These are phyloP conservation scores for Eunapius fragilis DNA, from an alignment of 37 sponge, comb jelly and placozoan genomes.

Conservation along the genomic window DNA sequence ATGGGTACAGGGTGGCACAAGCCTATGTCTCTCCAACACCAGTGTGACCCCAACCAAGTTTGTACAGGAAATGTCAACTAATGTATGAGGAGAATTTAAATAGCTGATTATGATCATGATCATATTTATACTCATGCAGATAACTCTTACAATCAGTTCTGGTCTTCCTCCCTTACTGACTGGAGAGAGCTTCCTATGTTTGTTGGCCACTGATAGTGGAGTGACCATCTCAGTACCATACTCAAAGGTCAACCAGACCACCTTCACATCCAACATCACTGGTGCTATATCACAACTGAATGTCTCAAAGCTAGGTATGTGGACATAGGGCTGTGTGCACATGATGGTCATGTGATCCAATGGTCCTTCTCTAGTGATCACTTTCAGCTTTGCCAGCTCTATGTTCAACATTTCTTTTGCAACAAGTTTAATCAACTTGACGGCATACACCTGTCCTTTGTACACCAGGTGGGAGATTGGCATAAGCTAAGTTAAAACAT, in stretches of 20 bases:
- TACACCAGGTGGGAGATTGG: slow-evolving; percentile 1
- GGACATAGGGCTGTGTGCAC: neutral
- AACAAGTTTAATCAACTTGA: slow-evolving; percentile 31
- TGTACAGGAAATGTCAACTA: slow-evolving; percentile 7
- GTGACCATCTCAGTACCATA: no score
- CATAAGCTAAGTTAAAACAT: no score
- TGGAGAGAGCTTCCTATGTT: slow-evolving; percentile 36
- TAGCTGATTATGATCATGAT: neutral
- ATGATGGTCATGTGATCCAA: neutral
- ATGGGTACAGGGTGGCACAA: slow-evolving; percentile 28
- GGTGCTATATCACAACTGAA: no score
- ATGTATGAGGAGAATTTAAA: slow-evolving; percentile 2
- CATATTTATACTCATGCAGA: slow-evolving; percentile 7
- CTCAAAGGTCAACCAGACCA: no score
- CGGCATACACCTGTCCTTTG: slow-evolving; percentile 19
- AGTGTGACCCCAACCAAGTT: slow-evolving; percentile 34
- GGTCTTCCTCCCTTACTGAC: slow-evolving; percentile 30
- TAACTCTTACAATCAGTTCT: slow-evolving; percentile 12
- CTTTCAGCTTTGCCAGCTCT: slow-evolving; percentile 45
- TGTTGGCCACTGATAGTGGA: no score
- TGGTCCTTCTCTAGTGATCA: slow-evolving; percentile 7
- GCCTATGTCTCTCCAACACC: slow-evolving; percentile 15
- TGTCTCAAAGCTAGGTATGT: no score
- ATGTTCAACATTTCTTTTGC: slow-evolving; percentile 15
- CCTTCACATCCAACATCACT: no score